Base-by-base conservation (phyloP, 2,888 invertebrate genomes). In the Dioctria rufipes region DNA sequence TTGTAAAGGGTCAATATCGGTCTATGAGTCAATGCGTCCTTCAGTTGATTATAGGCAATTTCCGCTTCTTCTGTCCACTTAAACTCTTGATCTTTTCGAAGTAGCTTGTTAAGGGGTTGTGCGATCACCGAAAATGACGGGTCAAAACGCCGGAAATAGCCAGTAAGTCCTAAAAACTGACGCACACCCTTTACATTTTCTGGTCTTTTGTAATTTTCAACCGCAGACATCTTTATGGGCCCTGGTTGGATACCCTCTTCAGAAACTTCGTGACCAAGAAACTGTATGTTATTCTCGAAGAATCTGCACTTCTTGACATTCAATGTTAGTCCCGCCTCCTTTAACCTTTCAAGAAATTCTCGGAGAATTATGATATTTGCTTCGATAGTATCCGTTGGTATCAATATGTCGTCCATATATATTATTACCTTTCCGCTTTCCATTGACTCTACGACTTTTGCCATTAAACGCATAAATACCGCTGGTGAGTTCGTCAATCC, bases 231-330 rank as follows among this genome's bases (percentile, higher is more conserved):
- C 83, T 86, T 86, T 2, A 58, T 60, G 2, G 67, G 25, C 11
- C 85, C n/a, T n/a, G n/a, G n/a, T n/a, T n/a, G n/a, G n/a, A 87
- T 82, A 0, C 86, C 85, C 0, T 82, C 49, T 25, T 46, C 80
- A n/a, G 83, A 84, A 39, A 87, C 84, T 78, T 86, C 85, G 39
- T 85, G 84, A 0, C 87, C 87, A 6, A 87, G 82, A 80, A 86
- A 87, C 5, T 86, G 84, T 8, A 87, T 83, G 13, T 77, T 81
- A 1, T 81, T 80, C 58, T 81, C 39, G 4, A 85, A 83, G 78
- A 87, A 86, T 3, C 80, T 39, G 80, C 86, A 86, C 78, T 86
- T 87, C 0, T 82, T 79, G 2, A 86, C 60, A 78, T 87, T 87
- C 3, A 87, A 54, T 1, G 86, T 86, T 4, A 87, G 78, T n/a